These are phyloP conservation scores for Tethea ocularis DNA, from an alignment of 2,888 invertebrate species.

Conservation along the genomic window DNA sequence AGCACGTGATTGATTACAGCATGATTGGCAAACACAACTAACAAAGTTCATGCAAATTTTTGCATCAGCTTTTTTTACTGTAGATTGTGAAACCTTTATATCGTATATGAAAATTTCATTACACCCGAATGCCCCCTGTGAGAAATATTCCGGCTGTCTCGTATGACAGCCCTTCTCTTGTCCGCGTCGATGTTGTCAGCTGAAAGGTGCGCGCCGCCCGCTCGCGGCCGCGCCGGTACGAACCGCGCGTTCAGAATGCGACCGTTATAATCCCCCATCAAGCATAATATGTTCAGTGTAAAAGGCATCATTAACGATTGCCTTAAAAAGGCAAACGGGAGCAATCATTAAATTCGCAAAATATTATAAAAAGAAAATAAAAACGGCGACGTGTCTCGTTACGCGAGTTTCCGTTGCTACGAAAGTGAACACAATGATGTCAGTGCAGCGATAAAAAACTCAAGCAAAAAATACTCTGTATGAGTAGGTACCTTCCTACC, in stretches of 20 bases:
- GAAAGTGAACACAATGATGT: slow-evolving; percentile 80
- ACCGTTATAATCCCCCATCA: slow-evolving; percentile 80
- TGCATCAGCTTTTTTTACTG: slow-evolving; percentile 49
- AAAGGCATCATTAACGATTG: slow-evolving; percentile 81
- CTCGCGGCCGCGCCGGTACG: slow-evolving; percentile 31
- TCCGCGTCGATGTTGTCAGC: slow-evolving; percentile 44
- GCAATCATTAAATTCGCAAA: slow-evolving; percentile 80
- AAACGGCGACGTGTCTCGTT: slow-evolving; percentile 72
- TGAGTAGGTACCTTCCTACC: no score
- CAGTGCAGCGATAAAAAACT: slow-evolving; percentile 69
- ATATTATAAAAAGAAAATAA: slow-evolving; percentile 77
- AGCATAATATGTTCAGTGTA: slow-evolving; percentile 73
- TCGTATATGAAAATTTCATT: slow-evolving; percentile 62
- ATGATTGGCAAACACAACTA: slow-evolving; percentile 70
- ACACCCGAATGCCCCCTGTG: slow-evolving; percentile 66
- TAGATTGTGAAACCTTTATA: slow-evolving; percentile 51
- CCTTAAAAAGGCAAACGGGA: slow-evolving; percentile 81
- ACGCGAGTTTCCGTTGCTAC: slow-evolving; percentile 79
- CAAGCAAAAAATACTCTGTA: slow-evolving; percentile 71
- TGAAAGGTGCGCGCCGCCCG: slow-evolving; percentile 48
- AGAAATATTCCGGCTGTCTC: slow-evolving; percentile 67
- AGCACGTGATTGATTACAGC: slow-evolving; percentile 75
- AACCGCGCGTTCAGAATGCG: slow-evolving; percentile 54
- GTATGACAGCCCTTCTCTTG: slow-evolving; percentile 79
- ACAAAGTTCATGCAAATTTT: slow-evolving; percentile 68